Conservation (phyloP, 1,140 invertebrate species). For the Babylonia areolata region DNA sequence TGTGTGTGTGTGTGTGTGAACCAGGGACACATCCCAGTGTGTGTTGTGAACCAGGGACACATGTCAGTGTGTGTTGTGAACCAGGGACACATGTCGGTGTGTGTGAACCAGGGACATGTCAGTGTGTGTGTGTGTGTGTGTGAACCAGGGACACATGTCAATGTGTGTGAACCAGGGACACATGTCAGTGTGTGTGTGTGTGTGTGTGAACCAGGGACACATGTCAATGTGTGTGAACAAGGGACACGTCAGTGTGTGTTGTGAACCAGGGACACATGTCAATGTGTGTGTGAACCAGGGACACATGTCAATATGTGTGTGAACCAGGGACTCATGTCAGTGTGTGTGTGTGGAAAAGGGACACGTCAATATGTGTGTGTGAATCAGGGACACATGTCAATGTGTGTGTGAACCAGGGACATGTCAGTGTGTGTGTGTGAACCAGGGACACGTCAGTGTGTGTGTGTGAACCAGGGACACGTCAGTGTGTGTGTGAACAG, state of each 20-base stretch:
- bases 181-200: background rate
- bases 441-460: no score
- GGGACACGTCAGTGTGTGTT: background rate
- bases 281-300: background rate
- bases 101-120: no score
- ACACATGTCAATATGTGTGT: background rate
- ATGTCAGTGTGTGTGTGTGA: background rate
- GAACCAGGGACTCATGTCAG: no score
- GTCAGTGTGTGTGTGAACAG: no score
- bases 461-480: no score
- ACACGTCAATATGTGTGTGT: background rate
- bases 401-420: background rate
- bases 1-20: no score
- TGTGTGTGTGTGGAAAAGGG: constrained; percentile 3
- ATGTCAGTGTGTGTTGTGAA: no score
- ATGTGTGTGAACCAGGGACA: background rate
- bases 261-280: no score
- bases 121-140: background rate
- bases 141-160: background rate
- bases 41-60: no score
- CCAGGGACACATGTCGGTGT: no score
- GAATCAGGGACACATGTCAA: background rate
- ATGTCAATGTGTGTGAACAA: background rate
- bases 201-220: background rate
- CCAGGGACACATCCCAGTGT: no score